These are phyloP conservation scores for Ferdinandea cuprea DNA, from an alignment of 2,888 invertebrate species.

Conservation along the genomic window DNA sequence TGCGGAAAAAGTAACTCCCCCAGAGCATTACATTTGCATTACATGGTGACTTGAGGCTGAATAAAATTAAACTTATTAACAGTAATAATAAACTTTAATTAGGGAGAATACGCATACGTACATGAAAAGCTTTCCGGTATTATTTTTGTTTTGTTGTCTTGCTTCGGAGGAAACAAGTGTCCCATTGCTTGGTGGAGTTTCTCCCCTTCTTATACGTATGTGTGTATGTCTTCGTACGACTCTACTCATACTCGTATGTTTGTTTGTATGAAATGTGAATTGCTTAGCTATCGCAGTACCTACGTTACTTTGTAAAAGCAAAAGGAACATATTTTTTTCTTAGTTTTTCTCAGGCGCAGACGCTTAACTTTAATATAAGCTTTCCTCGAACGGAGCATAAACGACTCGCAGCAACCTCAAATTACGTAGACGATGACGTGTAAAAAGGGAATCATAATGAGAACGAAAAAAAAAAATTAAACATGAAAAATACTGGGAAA, in stretches of 20 bases:
- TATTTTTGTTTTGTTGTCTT: slow-evolving; percentile 67
- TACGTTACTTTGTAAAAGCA: slow-evolving; percentile 2
- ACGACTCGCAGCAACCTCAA: slow-evolving; percentile 44
- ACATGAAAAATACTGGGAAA: slow-evolving; percentile 58
- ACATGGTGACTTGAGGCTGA: slow-evolving; percentile 24
- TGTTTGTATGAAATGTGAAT: not conserved
- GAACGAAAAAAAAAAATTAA: slow-evolving; percentile 14
- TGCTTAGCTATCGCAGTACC: not conserved
- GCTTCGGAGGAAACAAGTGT: slow-evolving; percentile 66
- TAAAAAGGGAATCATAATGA: slow-evolving; percentile 51
- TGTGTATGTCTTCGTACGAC: slow-evolving; percentile 1
- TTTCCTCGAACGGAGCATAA: slow-evolving; percentile 50
- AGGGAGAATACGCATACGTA: slow-evolving; percentile 59
- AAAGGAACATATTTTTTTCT: slow-evolving; percentile 10
- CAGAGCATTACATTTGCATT: not conserved
- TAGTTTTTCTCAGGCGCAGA: slow-evolving; percentile 40
- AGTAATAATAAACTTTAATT: slow-evolving; percentile 68
- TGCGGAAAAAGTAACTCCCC: slow-evolving; percentile 31
- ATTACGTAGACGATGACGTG: slow-evolving; percentile 73
- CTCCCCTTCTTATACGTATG: slow-evolving; percentile 7
- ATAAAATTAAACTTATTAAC: slow-evolving; percentile 47
- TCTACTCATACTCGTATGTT: not conserved
- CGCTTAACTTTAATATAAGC: slow-evolving; percentile 38
- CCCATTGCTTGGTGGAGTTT: slow-evolving; percentile 65
- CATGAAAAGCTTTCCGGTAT: slow-evolving; percentile 59